Base-by-base conservation (phyloP, 2,797 vertebrate genomes). In the Petrocephalus schoutedeni region DNA sequence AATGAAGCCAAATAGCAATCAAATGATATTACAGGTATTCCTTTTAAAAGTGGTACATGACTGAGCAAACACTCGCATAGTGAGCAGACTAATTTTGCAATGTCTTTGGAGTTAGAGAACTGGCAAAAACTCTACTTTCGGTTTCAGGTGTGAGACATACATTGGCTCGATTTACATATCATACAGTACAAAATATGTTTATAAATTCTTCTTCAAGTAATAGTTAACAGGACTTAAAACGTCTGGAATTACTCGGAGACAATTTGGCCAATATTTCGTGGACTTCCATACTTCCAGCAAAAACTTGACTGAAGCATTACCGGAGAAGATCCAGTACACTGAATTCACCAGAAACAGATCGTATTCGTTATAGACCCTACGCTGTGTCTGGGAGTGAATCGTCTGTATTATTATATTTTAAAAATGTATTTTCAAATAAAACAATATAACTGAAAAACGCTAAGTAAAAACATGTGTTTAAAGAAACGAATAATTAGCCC, bases 61-160 rank as follows among this genome's bases (percentile, higher is more conserved):
- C 23, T 61, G 32, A 36, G 67, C 10, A 21, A 71, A 53, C 21
- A 41, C 19, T 61, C 51, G 74, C n/a, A 56, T 19, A 49, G 53
- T 49, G 61, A 67, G 36, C 56, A 87, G 71, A 59, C 77, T 58
- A 51, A 51, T 83, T 23, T 19, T 59, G 36, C 14, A 88, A 80
- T 67, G 56, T 45, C n/a, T 41, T n/a, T 57, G 86, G 59, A 88
- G 74, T 85, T 53, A 71, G 32, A 59, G 67, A 89, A 56, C 56
- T 89, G 89, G 89, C 89, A 88, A 41, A 71, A 85, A 77, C 58
- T 89, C 77, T 85, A 89, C 89, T 64, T 89, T 92, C 92, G 89
- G 67, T 90, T 85, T 92, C 89, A 93, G 93, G 91, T 87, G 45
- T 87, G 61, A 16, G 12, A 32, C 10, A 71, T 32, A 71, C 64